phyloP scores from a whole-genome alignment of 2,888 invertebrate genomes.

The Nomada lathburiana region DNA sequence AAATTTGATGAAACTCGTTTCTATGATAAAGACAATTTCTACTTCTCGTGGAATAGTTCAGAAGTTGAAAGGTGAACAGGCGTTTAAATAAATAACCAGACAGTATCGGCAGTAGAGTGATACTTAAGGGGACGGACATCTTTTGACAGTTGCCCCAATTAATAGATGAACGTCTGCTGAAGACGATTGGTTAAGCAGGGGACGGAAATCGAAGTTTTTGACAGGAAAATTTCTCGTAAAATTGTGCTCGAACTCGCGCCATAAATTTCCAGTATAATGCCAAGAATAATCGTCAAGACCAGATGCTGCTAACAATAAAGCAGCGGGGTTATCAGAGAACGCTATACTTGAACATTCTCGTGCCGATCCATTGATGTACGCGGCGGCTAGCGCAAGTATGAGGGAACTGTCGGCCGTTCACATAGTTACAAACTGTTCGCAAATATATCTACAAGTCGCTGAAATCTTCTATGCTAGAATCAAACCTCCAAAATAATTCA shows the following conservation, averaged over 20 bases:
- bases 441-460: conserved; percentile 39
- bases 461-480: conserved; percentile 29
- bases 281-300: conserved; percentile 67
- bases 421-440: conserved; percentile 29
- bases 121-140: neutral
- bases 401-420: conserved; percentile 2
- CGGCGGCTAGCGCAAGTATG: conserved; percentile 43
- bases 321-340: conserved; percentile 49
- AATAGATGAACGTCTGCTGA: conserved; percentile 33
- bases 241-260: conserved; percentile 48
- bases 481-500: conserved; percentile 9
- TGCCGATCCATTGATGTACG: conserved; percentile 62
- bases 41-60: conserved; percentile 16
- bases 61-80: conserved; percentile 60
- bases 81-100: conserved; percentile 24
- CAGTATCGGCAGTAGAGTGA: conserved; percentile 8
- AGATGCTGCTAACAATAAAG: conserved; percentile 69
- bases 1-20: neutral
- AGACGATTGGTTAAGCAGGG: conserved; percentile 26
- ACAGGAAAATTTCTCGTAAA: conserved; percentile 63
- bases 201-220: conserved; percentile 58
- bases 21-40: neutral
- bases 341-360: conserved; percentile 56
- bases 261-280: conserved; percentile 66
- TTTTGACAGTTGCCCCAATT: conserved; percentile 52